Percentiles rank a stretch among this genome's conserved stretches.
Evolutionary conservation across 2,888 invertebrate species (phyloP).

Genomic region (Nebria salina): DNA sequence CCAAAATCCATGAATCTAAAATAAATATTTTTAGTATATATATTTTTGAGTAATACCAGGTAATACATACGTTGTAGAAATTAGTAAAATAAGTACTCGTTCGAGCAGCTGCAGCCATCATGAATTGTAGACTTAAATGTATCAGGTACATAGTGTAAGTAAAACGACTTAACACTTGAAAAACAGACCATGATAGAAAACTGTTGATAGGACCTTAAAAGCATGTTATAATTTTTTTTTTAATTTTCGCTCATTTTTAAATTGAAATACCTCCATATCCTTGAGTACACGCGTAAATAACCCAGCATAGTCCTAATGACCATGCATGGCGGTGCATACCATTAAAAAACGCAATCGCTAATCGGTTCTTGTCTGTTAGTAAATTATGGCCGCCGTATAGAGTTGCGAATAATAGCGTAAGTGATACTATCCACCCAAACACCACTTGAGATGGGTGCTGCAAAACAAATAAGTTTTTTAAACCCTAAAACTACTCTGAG

Average conservation of each 20-base stretch:
- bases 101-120: constrained; percentile 7
- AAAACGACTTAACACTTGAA: constrained; percentile 28
- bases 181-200: constrained; percentile 32
- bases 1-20: constrained; percentile 59
- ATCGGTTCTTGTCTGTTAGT: background rate
- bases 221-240: background rate
- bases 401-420: constrained; percentile 14
- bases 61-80: constrained; percentile 23
- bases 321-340: constrained; percentile 45
- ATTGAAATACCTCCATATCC: constrained; percentile 48
- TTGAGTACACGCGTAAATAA: constrained; percentile 48
- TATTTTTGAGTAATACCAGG: background rate
- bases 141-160: constrained; percentile 27
- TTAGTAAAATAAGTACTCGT: constrained; percentile 13
- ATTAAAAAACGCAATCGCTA: constrained; percentile 27
- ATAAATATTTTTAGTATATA: constrained; percentile 24
- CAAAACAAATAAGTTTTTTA: background rate
- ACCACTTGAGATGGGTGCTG: constrained; percentile 18
- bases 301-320: constrained; percentile 48
- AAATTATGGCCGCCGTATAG: constrained; percentile 5
- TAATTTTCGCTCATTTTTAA: background rate
- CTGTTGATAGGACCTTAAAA: constrained; percentile 28
- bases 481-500: background rate
- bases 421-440: constrained; percentile 21
- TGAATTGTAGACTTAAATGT: constrained; percentile 11